These are phyloP conservation scores for Coracopsis vasa DNA, from an alignment of 2,113 vertebrate species.

Conservation along the genomic window DNA sequence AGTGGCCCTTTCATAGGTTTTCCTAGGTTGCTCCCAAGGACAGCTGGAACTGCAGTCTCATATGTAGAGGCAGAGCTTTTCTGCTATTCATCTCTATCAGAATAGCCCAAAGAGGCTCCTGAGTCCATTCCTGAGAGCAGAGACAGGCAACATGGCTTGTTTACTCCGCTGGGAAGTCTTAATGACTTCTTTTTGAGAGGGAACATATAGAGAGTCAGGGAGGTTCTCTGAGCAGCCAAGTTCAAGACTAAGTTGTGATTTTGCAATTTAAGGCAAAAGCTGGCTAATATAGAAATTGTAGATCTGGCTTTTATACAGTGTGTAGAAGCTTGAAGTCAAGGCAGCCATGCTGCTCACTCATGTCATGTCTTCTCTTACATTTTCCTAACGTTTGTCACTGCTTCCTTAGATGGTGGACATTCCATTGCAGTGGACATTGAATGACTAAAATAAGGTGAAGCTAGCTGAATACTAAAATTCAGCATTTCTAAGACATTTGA, in stretches of 20 bases:
- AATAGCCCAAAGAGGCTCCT: neutral
- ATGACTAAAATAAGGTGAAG: neutral
- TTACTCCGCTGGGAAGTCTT: neutral
- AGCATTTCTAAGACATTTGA: neutral
- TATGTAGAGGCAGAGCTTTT: neutral
- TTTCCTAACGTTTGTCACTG: neutral
- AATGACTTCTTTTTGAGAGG: neutral
- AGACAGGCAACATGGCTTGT: neutral
- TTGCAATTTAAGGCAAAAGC: neutral
- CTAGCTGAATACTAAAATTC: neutral
- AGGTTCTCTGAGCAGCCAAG: neutral
- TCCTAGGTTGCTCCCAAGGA: neutral
- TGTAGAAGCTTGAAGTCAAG: neutral
- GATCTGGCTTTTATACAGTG: neutral
- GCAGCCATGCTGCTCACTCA: neutral
- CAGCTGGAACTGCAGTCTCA: neutral
- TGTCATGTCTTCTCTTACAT: neutral
- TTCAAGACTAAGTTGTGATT: neutral
- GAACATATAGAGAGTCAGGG: neutral
- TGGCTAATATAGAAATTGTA: neutral
- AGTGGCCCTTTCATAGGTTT: neutral
- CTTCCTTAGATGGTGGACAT: neutral
- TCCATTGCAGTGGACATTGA: neutral
- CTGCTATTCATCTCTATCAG: neutral
- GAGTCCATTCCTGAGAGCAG: neutral